phyloP scores from a whole-genome alignment of 2,888 invertebrate species.

The Syrphus vitripennis region DNA sequence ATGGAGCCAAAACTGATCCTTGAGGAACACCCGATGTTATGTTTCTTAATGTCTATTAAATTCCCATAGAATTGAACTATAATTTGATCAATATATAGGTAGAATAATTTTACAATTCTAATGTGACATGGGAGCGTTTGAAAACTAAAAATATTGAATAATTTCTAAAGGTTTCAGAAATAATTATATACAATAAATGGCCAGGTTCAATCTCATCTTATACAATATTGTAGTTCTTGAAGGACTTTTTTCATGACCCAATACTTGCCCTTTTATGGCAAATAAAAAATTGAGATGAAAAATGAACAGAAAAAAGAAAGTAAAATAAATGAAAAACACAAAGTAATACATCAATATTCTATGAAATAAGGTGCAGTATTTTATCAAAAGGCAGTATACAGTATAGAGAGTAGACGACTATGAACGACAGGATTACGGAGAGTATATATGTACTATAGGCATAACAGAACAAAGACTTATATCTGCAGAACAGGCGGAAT shows the following conservation, averaged over 20 bases:
- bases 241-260: neutral
- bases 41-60: too few species aligned
- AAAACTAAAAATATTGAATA: too few species aligned
- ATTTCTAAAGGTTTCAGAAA: too few species aligned
- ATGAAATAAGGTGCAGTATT: conserved; percentile 66
- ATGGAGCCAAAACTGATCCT: too few species aligned
- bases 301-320: conserved; percentile 14
- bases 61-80: too few species aligned
- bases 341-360: conserved; percentile 69
- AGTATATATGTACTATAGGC: conserved; percentile 1
- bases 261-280: neutral
- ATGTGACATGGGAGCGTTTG: too few species aligned
- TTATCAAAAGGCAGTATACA: conserved; percentile 16
- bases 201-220: too few species aligned
- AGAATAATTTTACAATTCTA: too few species aligned
- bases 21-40: too few species aligned
- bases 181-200: too few species aligned
- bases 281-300: neutral
- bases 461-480: conserved; percentile 35
- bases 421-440: neutral
- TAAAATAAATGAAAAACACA: conserved; percentile 37
- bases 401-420: neutral
- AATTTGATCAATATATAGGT: too few species aligned
- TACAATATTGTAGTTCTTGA: too few species aligned
- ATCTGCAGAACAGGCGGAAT: conserved; percentile 46